Percentiles rank a stretch among this genome's conserved stretches.
Conservation (phyloP, 2,888 invertebrate species). For the Phengaris arion region DNA sequence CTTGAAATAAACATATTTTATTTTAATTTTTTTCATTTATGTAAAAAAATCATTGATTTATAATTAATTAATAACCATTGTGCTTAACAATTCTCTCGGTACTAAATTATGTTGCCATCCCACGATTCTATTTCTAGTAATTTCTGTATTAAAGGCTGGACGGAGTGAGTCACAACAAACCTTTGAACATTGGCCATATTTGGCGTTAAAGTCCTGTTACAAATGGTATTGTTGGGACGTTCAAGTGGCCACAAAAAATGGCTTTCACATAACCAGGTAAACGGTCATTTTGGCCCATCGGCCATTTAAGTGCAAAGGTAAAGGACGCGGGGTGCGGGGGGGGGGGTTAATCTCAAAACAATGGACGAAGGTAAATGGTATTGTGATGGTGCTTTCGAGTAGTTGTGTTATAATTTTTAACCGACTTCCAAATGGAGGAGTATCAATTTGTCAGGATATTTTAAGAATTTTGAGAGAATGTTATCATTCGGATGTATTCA, state of each 20-base stretch:
- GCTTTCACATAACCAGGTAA: slow-evolving; percentile 27
- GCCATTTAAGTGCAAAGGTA: slow-evolving; percentile 17
- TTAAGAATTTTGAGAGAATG: no score
- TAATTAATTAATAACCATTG: no score
- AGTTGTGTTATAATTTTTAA: neutral
- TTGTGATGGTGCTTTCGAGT: neutral
- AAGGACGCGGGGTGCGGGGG: neutral
- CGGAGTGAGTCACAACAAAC: slow-evolving; percentile 20
- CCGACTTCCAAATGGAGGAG: neutral
- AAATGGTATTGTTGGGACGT: slow-evolving; percentile 7
- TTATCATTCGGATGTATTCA: no score
- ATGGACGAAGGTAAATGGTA: neutral
- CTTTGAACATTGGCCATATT: slow-evolving; percentile 18
- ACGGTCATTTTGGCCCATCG: slow-evolving; percentile 13
- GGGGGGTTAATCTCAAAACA: neutral
- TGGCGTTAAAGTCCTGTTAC: slow-evolving; percentile 25
- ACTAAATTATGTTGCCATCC: slow-evolving; percentile 2
- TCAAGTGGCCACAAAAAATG: slow-evolving; percentile 24
- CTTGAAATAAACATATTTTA: no score
- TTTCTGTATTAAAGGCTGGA: neutral
- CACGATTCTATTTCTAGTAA: slow-evolving; percentile 17
- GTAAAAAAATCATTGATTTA: no score
- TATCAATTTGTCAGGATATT: no score
- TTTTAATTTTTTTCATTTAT: no score
- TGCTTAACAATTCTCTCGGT: no score